Evolutionary conservation across 2,888 invertebrate genomes (phyloP).

Genomic region (Watsonalla binaria): DNA sequence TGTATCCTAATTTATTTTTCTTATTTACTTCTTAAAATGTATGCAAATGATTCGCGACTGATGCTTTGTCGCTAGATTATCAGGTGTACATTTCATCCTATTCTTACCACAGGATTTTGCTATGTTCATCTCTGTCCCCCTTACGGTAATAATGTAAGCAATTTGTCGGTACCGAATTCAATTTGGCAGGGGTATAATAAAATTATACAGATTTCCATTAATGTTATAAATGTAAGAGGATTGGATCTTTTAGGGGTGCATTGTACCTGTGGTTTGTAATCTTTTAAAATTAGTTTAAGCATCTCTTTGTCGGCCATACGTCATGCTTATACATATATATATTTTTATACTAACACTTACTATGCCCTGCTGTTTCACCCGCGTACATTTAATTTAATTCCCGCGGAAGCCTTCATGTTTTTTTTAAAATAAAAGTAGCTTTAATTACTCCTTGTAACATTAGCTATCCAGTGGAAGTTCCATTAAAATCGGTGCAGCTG

Average conservation of each 20-base stretch:
- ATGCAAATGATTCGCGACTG: slow-evolving; percentile 52
- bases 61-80: slow-evolving; percentile 50
- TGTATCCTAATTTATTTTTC: slow-evolving; percentile 34
- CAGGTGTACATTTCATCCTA: slow-evolving; percentile 29
- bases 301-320: slow-evolving; percentile 6
- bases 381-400: too few relatives aligned
- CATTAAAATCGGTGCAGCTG: too few relatives aligned
- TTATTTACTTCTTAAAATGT: slow-evolving; percentile 56
- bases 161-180: slow-evolving; percentile 49
- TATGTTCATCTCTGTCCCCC: slow-evolving; percentile 21
- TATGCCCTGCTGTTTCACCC: too few relatives aligned
- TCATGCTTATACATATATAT: slow-evolving; percentile 6
- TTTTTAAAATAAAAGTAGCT: too few relatives aligned
- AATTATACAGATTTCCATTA: slow-evolving; percentile 67
- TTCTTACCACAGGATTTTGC: slow-evolving; percentile 13
- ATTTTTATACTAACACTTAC: too few relatives aligned
- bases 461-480: too few relatives aligned
- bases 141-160: slow-evolving; percentile 35
- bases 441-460: too few relatives aligned
- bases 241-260: slow-evolving; percentile 41
- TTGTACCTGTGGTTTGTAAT: slow-evolving; percentile 48
- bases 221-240: slow-evolving; percentile 49
- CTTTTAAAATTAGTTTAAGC: slow-evolving; percentile 28
- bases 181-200: slow-evolving; percentile 62
- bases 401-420: too few relatives aligned